A percentile compares a stretch with the other conserved stretches of the same genome.
phyloP scores from a whole-genome alignment of 2,888 invertebrate species.

The Orthosia gothica region DNA sequence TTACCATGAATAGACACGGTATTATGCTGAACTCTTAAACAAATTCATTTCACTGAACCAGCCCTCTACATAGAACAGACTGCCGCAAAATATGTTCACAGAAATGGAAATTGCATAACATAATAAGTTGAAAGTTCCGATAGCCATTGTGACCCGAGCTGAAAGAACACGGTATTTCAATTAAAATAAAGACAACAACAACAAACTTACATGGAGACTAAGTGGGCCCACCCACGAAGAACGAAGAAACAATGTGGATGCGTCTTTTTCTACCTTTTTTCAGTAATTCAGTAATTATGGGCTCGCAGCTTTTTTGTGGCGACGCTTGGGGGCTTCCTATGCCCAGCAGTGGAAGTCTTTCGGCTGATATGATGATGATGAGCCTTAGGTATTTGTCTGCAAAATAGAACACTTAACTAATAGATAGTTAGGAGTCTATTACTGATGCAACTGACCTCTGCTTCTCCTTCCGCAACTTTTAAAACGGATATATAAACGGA shows the following conservation, averaged over 20 bases:
- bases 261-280: background rate
- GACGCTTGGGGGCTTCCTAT: too few species aligned
- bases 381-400: too few species aligned
- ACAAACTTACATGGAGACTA: constrained; percentile 64
- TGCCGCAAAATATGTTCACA: background rate
- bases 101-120: constrained; percentile 11
- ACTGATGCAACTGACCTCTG: too few species aligned
- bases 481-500: too few species aligned
- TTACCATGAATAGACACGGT: background rate
- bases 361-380: too few species aligned
- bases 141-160: constrained; percentile 36
- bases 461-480: too few species aligned
- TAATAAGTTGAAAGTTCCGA: constrained; percentile 31
- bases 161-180: constrained; percentile 68
- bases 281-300: too few species aligned
- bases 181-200: constrained; percentile 67
- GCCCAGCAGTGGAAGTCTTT: too few species aligned
- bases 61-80: background rate
- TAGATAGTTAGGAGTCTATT: too few species aligned
- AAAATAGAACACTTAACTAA: too few species aligned
- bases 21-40: background rate
- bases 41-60: background rate
- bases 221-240: constrained; percentile 29
- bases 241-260: constrained; percentile 12
- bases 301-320: too few species aligned